phyloP scores from a whole-genome alignment of 2,797 vertebrate species.

The Ispidina lecontei region DNA sequence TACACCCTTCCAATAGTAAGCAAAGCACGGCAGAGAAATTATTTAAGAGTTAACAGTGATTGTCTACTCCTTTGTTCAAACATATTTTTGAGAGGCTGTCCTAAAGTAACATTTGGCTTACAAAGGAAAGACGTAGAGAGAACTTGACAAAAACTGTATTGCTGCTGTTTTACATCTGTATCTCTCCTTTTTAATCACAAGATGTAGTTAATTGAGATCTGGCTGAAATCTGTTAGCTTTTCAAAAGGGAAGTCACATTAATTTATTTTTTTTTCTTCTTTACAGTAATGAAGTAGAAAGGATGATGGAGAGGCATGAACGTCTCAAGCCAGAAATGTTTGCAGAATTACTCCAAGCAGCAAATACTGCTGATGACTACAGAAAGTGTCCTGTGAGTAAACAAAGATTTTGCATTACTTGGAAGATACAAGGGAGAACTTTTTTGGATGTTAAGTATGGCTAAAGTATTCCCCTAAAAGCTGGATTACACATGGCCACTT shows the following conservation, averaged over 20 bases:
- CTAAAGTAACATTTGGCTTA: background rate
- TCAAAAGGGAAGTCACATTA: background rate
- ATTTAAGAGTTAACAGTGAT: background rate
- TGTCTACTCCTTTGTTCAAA: background rate
- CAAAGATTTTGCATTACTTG: background rate
- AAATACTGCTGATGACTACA: conserved; percentile 91
- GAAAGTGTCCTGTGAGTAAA: conserved; percentile 92
- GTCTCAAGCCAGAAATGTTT: conserved; percentile 91
- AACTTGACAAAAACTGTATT: background rate
- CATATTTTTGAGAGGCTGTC: background rate
- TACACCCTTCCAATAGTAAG: background rate
- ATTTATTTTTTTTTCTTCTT: background rate
- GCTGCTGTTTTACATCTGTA: background rate
- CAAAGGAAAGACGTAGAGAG: background rate
- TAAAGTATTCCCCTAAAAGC: background rate
- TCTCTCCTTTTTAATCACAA: background rate
- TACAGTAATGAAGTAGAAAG: conserved; percentile 82
- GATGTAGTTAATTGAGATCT: background rate
- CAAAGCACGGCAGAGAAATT: background rate
- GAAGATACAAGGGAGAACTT: background rate
- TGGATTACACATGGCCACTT: background rate
- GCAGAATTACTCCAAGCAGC: conserved; percentile 92
- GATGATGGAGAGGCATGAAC: conserved; percentile 87
- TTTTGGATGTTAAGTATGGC: background rate
- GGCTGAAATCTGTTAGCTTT: background rate